Base-by-base conservation (phyloP, 1,140 invertebrate genomes). In the Lamellibrachia luymesi region DNA sequence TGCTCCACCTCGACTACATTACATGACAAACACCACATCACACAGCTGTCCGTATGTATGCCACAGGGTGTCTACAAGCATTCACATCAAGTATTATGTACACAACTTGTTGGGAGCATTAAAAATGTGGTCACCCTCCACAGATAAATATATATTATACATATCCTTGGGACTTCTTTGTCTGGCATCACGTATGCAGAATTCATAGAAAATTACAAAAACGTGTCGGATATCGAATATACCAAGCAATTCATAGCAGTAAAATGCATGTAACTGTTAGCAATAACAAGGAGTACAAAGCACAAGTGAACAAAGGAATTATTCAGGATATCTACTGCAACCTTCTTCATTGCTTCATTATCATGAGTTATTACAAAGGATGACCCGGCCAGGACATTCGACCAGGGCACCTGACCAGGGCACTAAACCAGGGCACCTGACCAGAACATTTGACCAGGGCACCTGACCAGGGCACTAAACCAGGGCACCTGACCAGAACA, bases 151-250 rank as follows among this genome's bases (percentile, higher is more conserved):
- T 80, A 80, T 80, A 80, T 22, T 80, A 80, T 80, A 80, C 64
- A 80, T 22, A 80, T 80, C 64, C 64, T 80, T 80, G 64, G 64
- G 13, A 22, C 64, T 10, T 80, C 64, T 4, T 80, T 80, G 64
- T 80, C 13, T 80, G 64, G 64, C 64, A 80, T 80, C 17, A 80
- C 64, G 64, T 22, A 80, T 17, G 64, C 64, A 80, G 64, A 80
- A 22, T 80, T 80, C 64, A 80, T 80, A 80, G 64, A 80, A 80
- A 80, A 80, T 80, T 80, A 80, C 64, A 80, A 80, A 56, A 80
- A 80, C 25, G 64, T 80, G 64, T 80, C 64, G 8, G 38, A 38
- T 38, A 38, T 38, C 38, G 38, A 38, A 38, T 38, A 38, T 38
- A 38, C 38, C 38, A 38, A 38, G 38, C 38, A 38, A 38, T 38